Base-by-base conservation (phyloP, 2,113 vertebrate species). In the Corvus cornix region DNA sequence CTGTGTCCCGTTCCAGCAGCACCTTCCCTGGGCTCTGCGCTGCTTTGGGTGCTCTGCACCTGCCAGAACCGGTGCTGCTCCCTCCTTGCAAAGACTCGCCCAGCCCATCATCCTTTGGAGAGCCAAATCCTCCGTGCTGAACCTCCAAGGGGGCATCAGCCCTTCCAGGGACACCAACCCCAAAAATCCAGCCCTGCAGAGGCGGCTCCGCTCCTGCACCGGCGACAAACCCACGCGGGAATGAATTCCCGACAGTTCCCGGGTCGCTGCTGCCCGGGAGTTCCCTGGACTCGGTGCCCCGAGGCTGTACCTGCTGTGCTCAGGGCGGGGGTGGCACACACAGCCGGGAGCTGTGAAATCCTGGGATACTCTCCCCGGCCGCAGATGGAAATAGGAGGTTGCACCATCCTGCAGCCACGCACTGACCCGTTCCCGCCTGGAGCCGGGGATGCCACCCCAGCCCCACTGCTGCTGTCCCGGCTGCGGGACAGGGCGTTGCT, bases 361-460 rank as follows among this genome's bases (percentile, higher is more conserved):
- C 96, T 94, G 58, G 44, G 94, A 96, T 96, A 10, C 79, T 97
- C 88, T 96, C 67, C 75, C 31, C 28, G 75, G 90, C 95, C 79
- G 2, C 95, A 88, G 88, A 96, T 96, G 92, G 94, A 97, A 97
- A 97, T 96, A 97, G 96, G 96, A 95, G 88, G 88, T 96, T 97
- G 95, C 95, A 96, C 66, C 92, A 96, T 69, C 83, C 90, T 31
- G 75, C 90, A 93, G 95, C 94, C 77, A 96, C 56, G 79, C 3
- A 0, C 43, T 74, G 91, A 93, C 72, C 90, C 95, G 8, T 41
- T 95, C 85, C 92, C 93, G 94, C 83, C 94, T 5, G 46, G 41
- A 52, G 78, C 66, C 10, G 43, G 60, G 87, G 90, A n/a, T 80
- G 80, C 48, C n/a, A 23, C 30, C 62, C 89, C 23, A 0, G 31